These are phyloP conservation scores for Latrodectus elegans DNA, from an alignment of 2,888 invertebrate species.

Conservation along the genomic window DNA sequence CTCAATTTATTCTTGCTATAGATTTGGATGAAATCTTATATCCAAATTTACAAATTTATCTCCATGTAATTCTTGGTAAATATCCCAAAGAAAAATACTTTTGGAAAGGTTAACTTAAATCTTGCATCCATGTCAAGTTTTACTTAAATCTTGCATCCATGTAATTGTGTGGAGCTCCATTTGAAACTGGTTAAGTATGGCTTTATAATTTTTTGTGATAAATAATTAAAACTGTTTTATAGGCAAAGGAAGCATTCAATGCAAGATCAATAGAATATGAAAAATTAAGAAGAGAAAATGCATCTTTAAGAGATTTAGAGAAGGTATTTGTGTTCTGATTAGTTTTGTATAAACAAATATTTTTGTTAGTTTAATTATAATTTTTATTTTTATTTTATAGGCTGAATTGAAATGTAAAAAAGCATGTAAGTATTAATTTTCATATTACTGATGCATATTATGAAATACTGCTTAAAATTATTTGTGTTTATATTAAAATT, in stretches of 20 bases:
- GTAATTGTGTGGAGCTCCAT: no score
- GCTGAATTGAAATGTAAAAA: conserved; percentile 93
- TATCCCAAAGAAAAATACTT: no score
- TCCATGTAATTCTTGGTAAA: no score
- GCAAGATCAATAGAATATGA: conserved; percentile 91
- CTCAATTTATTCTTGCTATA: no score
- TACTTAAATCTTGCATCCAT: no score
- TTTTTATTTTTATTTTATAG: conserved; percentile 71
- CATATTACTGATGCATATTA: not conserved
- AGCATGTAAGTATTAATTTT: conserved; percentile 79
- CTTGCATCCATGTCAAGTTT: no score
- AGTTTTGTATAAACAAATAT: not conserved
- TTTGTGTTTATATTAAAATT: no score
- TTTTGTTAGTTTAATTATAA: not conserved
- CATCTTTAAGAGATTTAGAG: conserved; percentile 92
- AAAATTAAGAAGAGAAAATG: conserved; percentile 90
- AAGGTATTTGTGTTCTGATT: conserved; percentile 77
- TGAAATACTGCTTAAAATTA: not conserved
- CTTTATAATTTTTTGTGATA: not conserved
- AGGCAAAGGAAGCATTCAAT: conserved; percentile 91
- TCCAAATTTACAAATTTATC: no score
- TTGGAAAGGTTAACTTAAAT: no score
- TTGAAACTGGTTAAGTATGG: no score
- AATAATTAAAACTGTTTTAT: conserved; percentile 28
- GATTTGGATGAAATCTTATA: no score